Evolutionary conservation across 2,888 invertebrate species (phyloP).

Genomic region (Anarsia innoxiella): DNA sequence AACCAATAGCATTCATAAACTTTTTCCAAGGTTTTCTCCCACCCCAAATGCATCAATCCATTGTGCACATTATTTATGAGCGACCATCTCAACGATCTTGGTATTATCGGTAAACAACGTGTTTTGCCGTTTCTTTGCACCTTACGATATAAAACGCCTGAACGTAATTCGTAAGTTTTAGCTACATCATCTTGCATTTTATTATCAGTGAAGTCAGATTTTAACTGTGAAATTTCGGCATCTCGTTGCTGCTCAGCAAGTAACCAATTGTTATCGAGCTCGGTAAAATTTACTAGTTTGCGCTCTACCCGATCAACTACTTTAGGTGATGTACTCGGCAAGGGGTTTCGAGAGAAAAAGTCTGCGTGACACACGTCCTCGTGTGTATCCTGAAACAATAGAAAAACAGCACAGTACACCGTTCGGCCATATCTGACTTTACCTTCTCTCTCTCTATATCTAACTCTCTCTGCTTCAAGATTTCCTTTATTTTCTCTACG

Average conservation of each 20-base stretch:
- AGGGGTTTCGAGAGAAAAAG: conserved; percentile 15
- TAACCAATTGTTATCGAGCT: background rate
- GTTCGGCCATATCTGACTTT: too few species aligned
- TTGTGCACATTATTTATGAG: conserved; percentile 18
- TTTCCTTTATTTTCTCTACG: too few species aligned
- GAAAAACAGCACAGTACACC: too few species aligned
- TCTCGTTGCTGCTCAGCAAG: conserved; percentile 1
- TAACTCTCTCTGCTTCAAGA: too few species aligned
- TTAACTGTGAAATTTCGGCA: background rate
- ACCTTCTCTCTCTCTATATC: too few species aligned
- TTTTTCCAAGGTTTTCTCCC: conserved; percentile 21
- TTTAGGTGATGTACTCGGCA: conserved; percentile 1
- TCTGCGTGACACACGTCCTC: conserved; percentile 18
- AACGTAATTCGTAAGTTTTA: conserved; percentile 19
- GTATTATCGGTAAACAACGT: conserved; percentile 17
- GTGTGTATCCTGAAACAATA: too few species aligned
- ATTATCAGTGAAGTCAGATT: background rate
- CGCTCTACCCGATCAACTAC: background rate
- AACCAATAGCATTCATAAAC: conserved; percentile 14
- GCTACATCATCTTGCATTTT: conserved; percentile 11
- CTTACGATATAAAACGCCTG: conserved; percentile 17
- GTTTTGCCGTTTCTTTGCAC: conserved; percentile 16
- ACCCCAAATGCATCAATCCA: conserved; percentile 18
- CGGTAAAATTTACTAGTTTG: background rate
- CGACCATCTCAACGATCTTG: conserved; percentile 18